Evolutionary conservation across 1,140 invertebrate species (phyloP).

Genomic region (Mactra quadrangularis): DNA sequence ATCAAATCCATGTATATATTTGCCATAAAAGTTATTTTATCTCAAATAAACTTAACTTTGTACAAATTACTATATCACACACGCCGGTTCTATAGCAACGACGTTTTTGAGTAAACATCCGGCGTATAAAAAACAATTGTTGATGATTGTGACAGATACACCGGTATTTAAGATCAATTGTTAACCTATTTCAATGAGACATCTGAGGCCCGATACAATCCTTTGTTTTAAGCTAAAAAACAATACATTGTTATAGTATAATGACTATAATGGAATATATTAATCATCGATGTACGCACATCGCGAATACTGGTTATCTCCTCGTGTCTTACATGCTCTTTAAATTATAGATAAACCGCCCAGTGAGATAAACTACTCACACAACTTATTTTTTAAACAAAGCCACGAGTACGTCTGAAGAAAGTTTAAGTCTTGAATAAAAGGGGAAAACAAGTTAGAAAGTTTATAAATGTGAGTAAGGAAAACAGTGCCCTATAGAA

Average conservation of each 20-base stretch:
- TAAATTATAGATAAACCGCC: neutral
- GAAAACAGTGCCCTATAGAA: too few species aligned
- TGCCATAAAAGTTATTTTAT: too few species aligned
- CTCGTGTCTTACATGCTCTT: neutral
- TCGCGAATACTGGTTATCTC: neutral
- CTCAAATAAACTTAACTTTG: too few species aligned
- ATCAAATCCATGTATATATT: too few species aligned
- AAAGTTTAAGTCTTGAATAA: too few species aligned
- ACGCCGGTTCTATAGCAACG: constrained; percentile 36
- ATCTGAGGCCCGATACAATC: constrained; percentile 4
- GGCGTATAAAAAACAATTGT: constrained; percentile 35
- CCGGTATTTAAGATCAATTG: neutral
- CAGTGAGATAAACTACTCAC: neutral
- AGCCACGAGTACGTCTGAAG: too few species aligned
- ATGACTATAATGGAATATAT: too few species aligned
- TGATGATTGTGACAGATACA: constrained; percentile 21
- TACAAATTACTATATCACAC: too few species aligned
- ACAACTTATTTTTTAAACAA: neutral
- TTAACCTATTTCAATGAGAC: neutral
- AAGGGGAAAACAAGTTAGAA: too few species aligned
- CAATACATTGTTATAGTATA: too few species aligned
- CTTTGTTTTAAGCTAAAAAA: constrained; percentile 1
- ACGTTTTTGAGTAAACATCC: constrained; percentile 29
- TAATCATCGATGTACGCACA: neutral
- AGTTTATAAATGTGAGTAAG: too few species aligned